Base-by-base conservation (phyloP, 2,797 vertebrate species). In the Sebastes oblongus region DNA sequence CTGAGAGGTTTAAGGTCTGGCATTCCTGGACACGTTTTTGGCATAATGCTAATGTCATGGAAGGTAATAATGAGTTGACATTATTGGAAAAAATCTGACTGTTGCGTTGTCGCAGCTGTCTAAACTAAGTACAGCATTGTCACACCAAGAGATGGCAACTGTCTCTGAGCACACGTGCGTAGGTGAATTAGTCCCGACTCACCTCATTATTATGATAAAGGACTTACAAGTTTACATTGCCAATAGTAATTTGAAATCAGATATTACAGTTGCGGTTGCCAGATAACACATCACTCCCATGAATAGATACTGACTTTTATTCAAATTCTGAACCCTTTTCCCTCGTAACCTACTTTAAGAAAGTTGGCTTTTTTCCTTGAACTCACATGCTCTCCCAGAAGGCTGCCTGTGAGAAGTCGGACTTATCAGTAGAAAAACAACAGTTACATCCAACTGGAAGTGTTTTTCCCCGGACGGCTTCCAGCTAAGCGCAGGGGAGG, bases 371-470 rank as follows among this genome's bases (percentile, higher is more conserved):
- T 66, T 46, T 54, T 81, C 60, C 61, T 74, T 86, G 77, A 88
- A 85, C 88, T 93, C 76, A 55, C 77, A 80, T 60, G 30, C 66
- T 55, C 72, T 90, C 86, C 76, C 86, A 74, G 64, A 83, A 69
- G 77, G 56, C 81, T 50, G 72, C 72, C 64, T 69, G 75, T 66
- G 73, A 90, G 72, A 78, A 89, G 72, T 75, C 76, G 52, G 69
- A 85, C 74, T 87, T 90, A 89, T 91, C 90, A 79, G 42, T 67
- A 88, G 27, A 89, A 94, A 91, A 93, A 89, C 76, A 89, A 83
- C n/a, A 24, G 72, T 86, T 30, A 4, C 27, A 61, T 95, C 92
- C 88, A 94, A 89, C 82, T 93, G 89, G 89, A 93, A 91, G 89
- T 81, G 75, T 87, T 88, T 91, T 84, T 55, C 81, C 66, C 71